Percentiles rank a stretch among this genome's conserved stretches.
Conservation (phyloP, 2,797 vertebrate genomes). For the Mormyrops attenuatus region DNA sequence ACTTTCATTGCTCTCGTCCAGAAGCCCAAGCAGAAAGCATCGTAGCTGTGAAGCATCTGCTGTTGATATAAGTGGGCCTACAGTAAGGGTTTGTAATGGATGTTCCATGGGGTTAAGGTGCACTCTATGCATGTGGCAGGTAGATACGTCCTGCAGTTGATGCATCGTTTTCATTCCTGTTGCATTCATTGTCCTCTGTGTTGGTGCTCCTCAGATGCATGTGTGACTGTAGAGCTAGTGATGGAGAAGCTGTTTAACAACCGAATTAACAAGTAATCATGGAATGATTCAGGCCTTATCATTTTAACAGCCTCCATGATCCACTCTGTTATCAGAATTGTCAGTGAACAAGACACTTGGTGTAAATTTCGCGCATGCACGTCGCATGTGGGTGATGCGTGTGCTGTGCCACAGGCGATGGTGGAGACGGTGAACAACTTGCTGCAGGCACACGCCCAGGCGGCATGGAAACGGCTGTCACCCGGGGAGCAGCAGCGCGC, state of each 20-base stretch:
- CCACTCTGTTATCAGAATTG: not conserved
- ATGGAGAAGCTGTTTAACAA: not conserved
- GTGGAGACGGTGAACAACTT: conserved; percentile 98
- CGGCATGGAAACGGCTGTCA: conserved; percentile 83
- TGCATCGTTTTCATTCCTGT: not conserved
- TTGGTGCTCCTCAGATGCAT: not conserved
- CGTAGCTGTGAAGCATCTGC: not conserved
- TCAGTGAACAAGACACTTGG: not conserved
- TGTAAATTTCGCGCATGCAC: not conserved
- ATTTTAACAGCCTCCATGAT: not conserved
- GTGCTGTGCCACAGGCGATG: conserved; percentile 73
- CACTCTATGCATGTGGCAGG: not conserved
- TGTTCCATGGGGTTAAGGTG: not conserved
- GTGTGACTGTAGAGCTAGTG: not conserved
- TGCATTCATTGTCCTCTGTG: not conserved
- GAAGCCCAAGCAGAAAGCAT: not conserved
- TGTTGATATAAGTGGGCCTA: not conserved
- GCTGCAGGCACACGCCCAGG: conserved; percentile 82
- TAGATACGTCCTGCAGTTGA: not conserved
- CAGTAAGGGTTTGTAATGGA: not conserved
- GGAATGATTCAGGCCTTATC: not conserved
- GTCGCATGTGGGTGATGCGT: conserved; percentile 24
- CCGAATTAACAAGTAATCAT: not conserved
- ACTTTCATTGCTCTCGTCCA: not conserved
- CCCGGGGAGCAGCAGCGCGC: conserved; percentile 80